Percentiles rank a stretch among this genome's conserved stretches.
Conservation (phyloP, 2,888 invertebrate species). For the Ceraclea dissimilis region DNA sequence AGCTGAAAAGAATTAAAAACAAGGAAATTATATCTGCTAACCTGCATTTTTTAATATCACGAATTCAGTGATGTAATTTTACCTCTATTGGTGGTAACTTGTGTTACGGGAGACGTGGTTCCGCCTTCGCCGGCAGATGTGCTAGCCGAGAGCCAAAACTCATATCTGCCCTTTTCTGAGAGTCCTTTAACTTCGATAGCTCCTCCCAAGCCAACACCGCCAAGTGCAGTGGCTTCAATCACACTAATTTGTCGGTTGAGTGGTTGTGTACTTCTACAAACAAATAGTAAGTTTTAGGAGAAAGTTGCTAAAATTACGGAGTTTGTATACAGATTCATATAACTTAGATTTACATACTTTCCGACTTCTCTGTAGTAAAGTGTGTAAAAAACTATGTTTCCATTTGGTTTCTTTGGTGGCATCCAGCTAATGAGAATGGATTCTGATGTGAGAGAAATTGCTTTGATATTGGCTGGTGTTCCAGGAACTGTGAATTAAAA, state of each 20-base stretch:
- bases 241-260: conserved; percentile 43
- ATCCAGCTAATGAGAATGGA: conserved; percentile 81
- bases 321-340: no score
- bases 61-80: no score
- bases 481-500: conserved; percentile 59
- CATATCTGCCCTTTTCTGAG: conserved; percentile 68
- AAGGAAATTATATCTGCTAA: no score
- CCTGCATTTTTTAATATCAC: no score
- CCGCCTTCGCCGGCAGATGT: conserved; percentile 76
- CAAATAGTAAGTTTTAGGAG: neutral
- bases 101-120: conserved; percentile 66
- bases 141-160: conserved; percentile 81
- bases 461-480: conserved; percentile 77
- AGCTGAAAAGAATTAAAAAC: conserved; percentile 46
- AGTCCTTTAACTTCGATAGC: conserved; percentile 61
- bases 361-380: conserved; percentile 70
- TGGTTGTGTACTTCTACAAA: conserved; percentile 40
- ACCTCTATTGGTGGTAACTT: conserved; percentile 71
- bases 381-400: conserved; percentile 72
- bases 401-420: conserved; percentile 72
- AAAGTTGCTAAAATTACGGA: no score
- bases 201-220: conserved; percentile 40
- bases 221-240: conserved; percentile 29
- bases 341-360: conserved; percentile 34
- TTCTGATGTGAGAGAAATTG: conserved; percentile 71